Evolutionary conservation across 2,888 invertebrate genomes (phyloP).

Genomic region (Ectemnius lituratus): DNA sequence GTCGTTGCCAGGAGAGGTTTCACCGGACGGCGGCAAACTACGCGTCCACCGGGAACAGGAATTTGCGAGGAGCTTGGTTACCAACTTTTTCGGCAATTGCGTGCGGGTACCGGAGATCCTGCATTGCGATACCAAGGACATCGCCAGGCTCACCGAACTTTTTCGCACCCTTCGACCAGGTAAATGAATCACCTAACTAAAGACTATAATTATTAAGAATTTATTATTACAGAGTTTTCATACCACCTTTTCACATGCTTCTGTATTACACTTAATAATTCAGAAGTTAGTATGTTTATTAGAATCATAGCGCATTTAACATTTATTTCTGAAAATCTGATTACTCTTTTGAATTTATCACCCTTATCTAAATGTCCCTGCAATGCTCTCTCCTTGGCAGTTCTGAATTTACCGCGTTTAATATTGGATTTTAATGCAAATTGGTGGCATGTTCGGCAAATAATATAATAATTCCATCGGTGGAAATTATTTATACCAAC

Average conservation of each 20-base stretch:
- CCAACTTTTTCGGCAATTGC: conserved; percentile 78
- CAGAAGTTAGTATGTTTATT: too few species aligned
- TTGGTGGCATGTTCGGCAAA: too few species aligned
- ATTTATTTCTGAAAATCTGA: too few species aligned
- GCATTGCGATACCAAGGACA: conserved; percentile 69
- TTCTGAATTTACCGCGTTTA: too few species aligned
- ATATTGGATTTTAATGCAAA: too few species aligned
- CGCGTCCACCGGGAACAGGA: conserved; percentile 78
- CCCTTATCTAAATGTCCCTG: neutral
- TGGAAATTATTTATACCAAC: too few species aligned
- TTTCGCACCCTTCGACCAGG: conserved; percentile 75
- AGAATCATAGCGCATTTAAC: neutral
- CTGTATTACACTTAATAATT: too few species aligned
- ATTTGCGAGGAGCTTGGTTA: conserved; percentile 80
- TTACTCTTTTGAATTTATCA: too few species aligned
- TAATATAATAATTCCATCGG: too few species aligned
- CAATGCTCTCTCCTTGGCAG: conserved; percentile 12
- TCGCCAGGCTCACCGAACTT: conserved; percentile 70
- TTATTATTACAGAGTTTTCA: too few species aligned
- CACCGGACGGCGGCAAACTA: conserved; percentile 71
- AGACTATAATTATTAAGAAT: too few species aligned
- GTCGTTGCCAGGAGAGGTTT: conserved; percentile 74
- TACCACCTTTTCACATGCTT: too few species aligned
- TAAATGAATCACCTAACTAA: conserved; percentile 51
- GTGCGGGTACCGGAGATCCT: conserved; percentile 75